These are phyloP conservation scores for Caenorhabditis sp. DNA, from an alignment of 2,888 invertebrate species.

Conservation along the genomic window DNA sequence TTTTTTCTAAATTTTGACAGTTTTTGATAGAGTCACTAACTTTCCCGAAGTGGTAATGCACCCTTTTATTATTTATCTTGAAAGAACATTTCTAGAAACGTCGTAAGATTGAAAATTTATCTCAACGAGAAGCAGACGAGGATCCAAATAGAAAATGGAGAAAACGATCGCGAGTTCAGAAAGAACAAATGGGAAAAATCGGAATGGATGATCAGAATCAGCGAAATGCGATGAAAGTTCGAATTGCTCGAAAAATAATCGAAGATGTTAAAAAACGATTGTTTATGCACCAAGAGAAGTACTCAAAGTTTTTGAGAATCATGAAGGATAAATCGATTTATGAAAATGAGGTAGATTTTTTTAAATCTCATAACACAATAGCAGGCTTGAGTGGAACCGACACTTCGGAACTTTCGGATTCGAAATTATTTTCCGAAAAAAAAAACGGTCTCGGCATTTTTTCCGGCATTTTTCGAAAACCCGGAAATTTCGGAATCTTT, in stretches of 20 bases:
- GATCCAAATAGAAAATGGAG: background rate
- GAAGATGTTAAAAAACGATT: slow-evolving; percentile 24
- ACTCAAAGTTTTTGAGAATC: slow-evolving; percentile 2
- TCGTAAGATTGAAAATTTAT: background rate
- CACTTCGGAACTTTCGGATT: too few relatives aligned
- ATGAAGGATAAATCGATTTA: slow-evolving; percentile 8
- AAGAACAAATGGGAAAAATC: slow-evolving; percentile 15
- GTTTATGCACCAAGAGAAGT: slow-evolving; percentile 34
- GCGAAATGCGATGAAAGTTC: slow-evolving; percentile 4
- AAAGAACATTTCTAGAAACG: background rate
- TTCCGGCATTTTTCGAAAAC: too few relatives aligned
- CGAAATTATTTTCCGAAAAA: too few relatives aligned
- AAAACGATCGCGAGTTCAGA: slow-evolving; percentile 19
- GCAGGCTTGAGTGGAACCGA: too few relatives aligned
- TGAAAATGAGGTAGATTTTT: slow-evolving; percentile 2
- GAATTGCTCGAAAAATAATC: slow-evolving; percentile 10
- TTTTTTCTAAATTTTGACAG: too few relatives aligned
- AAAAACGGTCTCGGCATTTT: too few relatives aligned
- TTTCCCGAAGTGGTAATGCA: too few relatives aligned
- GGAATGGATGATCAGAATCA: slow-evolving; percentile 13
- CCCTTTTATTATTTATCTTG: too few relatives aligned
- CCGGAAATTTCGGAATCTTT: too few relatives aligned
- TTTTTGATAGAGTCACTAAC: too few relatives aligned
- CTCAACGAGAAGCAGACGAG: background rate
- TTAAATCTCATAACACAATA: too few relatives aligned